Base-by-base conservation (phyloP, 2,113 vertebrate genomes). In the Crotalus horridus region DNA sequence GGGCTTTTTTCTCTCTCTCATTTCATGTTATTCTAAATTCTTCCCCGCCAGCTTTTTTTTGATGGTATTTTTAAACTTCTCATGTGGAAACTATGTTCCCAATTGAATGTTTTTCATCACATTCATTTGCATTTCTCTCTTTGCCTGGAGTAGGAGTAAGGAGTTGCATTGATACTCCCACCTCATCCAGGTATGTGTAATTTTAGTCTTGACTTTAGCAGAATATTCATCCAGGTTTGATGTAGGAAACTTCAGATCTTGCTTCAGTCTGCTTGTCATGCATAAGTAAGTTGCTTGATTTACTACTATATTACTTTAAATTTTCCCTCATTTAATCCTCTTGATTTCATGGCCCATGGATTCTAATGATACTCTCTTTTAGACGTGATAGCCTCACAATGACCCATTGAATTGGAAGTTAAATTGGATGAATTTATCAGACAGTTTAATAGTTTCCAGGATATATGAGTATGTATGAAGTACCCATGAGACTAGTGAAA, bases 291-390 rank as follows among this genome's bases (percentile, higher is more conserved):
- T 7, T 56, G 48, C 90, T 69, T 74, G 43, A 92, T 93, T 94
- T 48, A 89, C 3, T 89, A 59, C 51, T 15, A 4, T 61, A 23
- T 61, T 91, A 4, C 8, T 94, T 89, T 33, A 56, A n/a, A 93
- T 94, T 92, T 89, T 29, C 59, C 87, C 24, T 86, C 24, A 90
- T 93, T 26, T 39, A 48, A 13, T 23, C n/a, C 89, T 74, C 51
- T 94, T 93, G 39, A 48, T 94, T 94, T 93, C n/a, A 10, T 1
- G 11, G 46, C 2, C 12, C 24, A 58, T 94, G 15, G 46, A 92
- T 55, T 92, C 56, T 92, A 39, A 89, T 90, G 93, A 81, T 94
- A 94, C 88, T 90, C 54, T 51, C 64, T 58, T 93, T 81, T 48
- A 81, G 87, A 54, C 56, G 53, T 89, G 61, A 89, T 85, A 81